Percentiles rank a stretch among this genome's conserved stretches.
Evolutionary conservation across 1,140 invertebrate genomes (phyloP).

Genomic region (Solenopsis invicta): DNA sequence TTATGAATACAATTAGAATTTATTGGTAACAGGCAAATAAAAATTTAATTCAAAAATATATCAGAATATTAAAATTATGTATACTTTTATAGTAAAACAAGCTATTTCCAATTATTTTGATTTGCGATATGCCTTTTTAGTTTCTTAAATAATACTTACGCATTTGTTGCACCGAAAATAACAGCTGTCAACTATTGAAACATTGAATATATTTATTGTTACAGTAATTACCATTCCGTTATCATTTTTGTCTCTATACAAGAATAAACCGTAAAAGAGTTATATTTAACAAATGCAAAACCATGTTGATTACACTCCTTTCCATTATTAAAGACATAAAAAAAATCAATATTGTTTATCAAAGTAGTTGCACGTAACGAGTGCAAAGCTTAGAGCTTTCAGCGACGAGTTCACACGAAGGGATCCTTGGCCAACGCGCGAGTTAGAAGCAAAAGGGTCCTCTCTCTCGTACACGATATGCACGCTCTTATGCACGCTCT

Average conservation of each 20-base stretch:
- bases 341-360: conserved; percentile 18
- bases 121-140: background rate
- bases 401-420: conserved; percentile 63
- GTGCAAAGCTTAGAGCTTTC: conserved; percentile 62
- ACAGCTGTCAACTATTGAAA: background rate
- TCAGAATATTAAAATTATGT: background rate
- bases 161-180: background rate
- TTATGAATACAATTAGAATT: background rate
- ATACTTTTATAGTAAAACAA: background rate
- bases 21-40: background rate
- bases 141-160: background rate
- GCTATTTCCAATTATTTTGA: background rate
- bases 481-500: conserved; percentile 76
- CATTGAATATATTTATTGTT: background rate
- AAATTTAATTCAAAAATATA: background rate
- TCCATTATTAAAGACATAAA: conserved; percentile 10
- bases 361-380: conserved; percentile 24
- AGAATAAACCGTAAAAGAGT: background rate
- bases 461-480: conserved; percentile 67
- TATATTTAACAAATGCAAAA: conserved; percentile 3
- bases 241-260: background rate
- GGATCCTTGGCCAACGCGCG: conserved; percentile 49
- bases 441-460: conserved; percentile 66
- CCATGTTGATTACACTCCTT: background rate
- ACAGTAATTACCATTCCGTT: background rate